Evolutionary conservation across 2,888 invertebrate genomes (phyloP), one percentile per base, ranked within the genome.

Genomic region (Spodoptera littoralis): DNA sequence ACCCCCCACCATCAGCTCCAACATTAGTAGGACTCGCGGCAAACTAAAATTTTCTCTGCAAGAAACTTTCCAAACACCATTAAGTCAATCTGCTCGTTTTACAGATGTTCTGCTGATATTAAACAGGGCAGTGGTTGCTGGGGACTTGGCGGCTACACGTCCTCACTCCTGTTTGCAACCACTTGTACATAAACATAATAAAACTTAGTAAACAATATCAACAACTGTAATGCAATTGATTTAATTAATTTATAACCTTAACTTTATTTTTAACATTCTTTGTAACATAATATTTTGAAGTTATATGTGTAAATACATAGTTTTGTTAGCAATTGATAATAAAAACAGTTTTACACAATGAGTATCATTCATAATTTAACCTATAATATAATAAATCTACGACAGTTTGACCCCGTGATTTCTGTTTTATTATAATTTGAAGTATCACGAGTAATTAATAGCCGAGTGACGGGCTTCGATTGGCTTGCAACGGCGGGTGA

Each of bases 41-140:
- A 81, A 92, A 91, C 93, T 92, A 90, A 92, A 90, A 92, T 92
- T 90, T 88, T 89, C 90, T 88, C 88, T 80, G 79, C 82, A 86
- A 82, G 83, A 81, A 92, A 94, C 89, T 93, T 93, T 84, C 87
- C 85, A 84, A 94, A 93, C 92, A 92, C 90, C 93, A 93, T 94
- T 93, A 93, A 89, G 90, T 91, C 90, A 93, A 93, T 92, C 90
- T 92, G 91, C 79, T 83, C 87, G 90, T 91, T 92, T 93, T 92
- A 92, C 92, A 91, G 90, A 93, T 90, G 91, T 88, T 89, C 88
- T 88, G 87, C 79, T 76, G 84, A 89, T 91, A 92, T 91, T 91
- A 90, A 84, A 83, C 82, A 54, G 42, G 49, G 27, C 13, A 27
- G 5, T 36, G 24, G 41, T 24, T 11, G 45, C 36, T 36, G 13